Evolutionary conservation across 2,113 vertebrate genomes (phyloP), one percentile per base, ranked within the genome.

Genomic region (Ophthalmotilapia sp.): DNA sequence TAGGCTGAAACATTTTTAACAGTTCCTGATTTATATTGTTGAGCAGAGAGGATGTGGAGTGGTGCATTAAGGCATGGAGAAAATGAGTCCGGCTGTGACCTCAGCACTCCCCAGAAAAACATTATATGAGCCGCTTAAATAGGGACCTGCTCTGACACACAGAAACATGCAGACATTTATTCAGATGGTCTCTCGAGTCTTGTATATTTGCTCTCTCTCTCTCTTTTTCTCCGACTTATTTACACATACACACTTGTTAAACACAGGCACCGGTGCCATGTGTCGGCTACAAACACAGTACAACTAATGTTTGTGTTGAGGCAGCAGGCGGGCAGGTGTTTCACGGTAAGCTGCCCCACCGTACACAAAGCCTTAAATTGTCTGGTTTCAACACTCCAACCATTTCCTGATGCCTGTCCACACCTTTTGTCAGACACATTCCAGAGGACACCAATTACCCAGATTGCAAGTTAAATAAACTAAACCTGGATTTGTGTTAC

Each of bases 311-410:
- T 95, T 94, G 88, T 84, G 79, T 82, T 84, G 79, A 85, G 82
- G 92, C 81, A 68, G 89, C 86, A 85, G 89, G 89, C 83, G 68
- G 88, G 91, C 91, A 95, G 93, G 94, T 94, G 94, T 86, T 94
- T 92, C 62, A 79, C 81, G 79, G 45, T 86, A 89, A 89, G 86
- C 62, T 65, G 60, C 60, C 31, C 65, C 62, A 70, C 85, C 82
- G 54, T 80, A 84, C 86, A 84, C 85, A 87, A 87, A 91, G 89
- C 86, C 87, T 62, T 82, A 86, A 93, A 90, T 86, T 89, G 83
- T 82, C 73, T 86, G 86, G 77, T 89, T 94, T 89, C 84, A 36
- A 70, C 73, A 15, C 58, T 19, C 70, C 62, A 82, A 51, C 84
- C 56, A 31, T 47, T 93, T 92, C 92, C 91, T 90, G 85, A 82